Percentiles rank a stretch among this genome's conserved stretches.
These are phyloP conservation scores for Halictus ligatus DNA, from an alignment of 2,888 invertebrate genomes.

Conservation along the genomic window DNA sequence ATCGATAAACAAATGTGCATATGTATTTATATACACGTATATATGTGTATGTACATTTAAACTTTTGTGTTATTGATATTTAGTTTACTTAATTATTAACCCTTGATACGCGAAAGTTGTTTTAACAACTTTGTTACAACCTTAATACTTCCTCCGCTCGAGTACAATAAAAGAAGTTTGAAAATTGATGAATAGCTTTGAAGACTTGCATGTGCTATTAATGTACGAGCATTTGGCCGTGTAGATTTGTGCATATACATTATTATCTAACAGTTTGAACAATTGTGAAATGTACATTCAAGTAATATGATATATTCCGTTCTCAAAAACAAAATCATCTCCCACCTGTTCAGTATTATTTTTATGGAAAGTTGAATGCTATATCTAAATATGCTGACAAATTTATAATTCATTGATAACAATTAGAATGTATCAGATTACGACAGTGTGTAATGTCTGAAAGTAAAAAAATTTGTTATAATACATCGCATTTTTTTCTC, in stretches of 20 bases:
- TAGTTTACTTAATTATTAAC: conserved; percentile 48
- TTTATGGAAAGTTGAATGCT: conserved; percentile 9
- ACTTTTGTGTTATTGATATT: conserved; percentile 34
- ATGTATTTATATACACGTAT: conserved; percentile 31
- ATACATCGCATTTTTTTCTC: background rate
- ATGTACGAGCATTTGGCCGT: conserved; percentile 19
- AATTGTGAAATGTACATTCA: background rate
- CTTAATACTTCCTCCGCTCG: conserved; percentile 57
- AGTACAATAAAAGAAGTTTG: conserved; percentile 39
- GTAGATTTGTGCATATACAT: conserved; percentile 58
- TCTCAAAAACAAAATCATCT: conserved; percentile 21
- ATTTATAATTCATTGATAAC: conserved; percentile 16
- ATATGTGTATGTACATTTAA: conserved; percentile 39
- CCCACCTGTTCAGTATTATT: conserved; percentile 37
- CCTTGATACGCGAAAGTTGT: conserved; percentile 42
- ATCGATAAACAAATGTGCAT: conserved; percentile 3
- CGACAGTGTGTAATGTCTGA: background rate
- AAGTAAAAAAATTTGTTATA: conserved; percentile 15
- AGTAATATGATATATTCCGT: conserved; percentile 43
- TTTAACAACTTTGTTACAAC: conserved; percentile 47
- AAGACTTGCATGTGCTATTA: conserved; percentile 24
- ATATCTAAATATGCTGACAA: background rate
- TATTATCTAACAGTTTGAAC: conserved; percentile 9
- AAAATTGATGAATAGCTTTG: conserved; percentile 25
- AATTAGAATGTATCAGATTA: conserved; percentile 9